These are phyloP conservation scores for Alfaro cultratus DNA, from an alignment of 2,797 vertebrate genomes.

Conservation along the genomic window DNA sequence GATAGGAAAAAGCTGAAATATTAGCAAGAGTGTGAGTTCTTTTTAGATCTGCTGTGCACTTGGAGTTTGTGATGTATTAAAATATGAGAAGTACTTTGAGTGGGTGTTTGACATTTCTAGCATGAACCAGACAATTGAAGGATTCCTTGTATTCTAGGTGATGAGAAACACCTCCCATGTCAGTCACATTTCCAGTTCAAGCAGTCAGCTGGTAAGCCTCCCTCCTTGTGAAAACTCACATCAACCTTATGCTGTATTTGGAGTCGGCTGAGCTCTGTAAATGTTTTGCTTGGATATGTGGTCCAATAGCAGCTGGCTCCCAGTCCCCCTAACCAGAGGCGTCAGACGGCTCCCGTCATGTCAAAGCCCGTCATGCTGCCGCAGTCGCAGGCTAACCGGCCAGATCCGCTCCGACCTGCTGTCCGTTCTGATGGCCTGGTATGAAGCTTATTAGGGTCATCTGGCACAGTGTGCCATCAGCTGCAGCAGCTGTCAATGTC, in stretches of 20 bases:
- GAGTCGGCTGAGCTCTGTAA: not conserved
- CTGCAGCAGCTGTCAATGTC: conserved; percentile 5
- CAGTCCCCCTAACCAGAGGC: conserved; percentile 90
- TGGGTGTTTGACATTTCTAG: conserved; percentile 24
- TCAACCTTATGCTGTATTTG: not conserved
- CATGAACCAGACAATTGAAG: conserved; percentile 22
- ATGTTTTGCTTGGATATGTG: conserved; percentile 36
- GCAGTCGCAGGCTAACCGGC: conserved; percentile 81
- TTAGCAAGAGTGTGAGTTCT: not conserved
- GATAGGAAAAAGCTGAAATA: not conserved
- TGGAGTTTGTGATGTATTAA: conserved; percentile 4
- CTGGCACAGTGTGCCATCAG: conserved; percentile 7
- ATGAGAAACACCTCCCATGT: conserved; percentile 87
- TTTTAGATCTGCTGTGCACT: conserved; percentile 11
- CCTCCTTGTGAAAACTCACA: not conserved
- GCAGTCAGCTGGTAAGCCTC: conserved; percentile 84
- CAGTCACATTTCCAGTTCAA: conserved; percentile 82
- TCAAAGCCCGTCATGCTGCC: conserved; percentile 97
- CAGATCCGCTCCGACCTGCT: conserved; percentile 83
- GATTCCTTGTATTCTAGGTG: conserved; percentile 76
- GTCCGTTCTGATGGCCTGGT: conserved; percentile 91
- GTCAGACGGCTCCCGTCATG: conserved; percentile 86
- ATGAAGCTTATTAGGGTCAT: conserved; percentile 67
- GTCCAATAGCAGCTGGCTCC: conserved; percentile 90
- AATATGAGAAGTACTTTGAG: not conserved